Percentiles rank a stretch among this genome's conserved stretches.
These are phyloP conservation scores for Amphimallon solstitiale DNA, from an alignment of 2,888 invertebrate species.

Conservation along the genomic window DNA sequence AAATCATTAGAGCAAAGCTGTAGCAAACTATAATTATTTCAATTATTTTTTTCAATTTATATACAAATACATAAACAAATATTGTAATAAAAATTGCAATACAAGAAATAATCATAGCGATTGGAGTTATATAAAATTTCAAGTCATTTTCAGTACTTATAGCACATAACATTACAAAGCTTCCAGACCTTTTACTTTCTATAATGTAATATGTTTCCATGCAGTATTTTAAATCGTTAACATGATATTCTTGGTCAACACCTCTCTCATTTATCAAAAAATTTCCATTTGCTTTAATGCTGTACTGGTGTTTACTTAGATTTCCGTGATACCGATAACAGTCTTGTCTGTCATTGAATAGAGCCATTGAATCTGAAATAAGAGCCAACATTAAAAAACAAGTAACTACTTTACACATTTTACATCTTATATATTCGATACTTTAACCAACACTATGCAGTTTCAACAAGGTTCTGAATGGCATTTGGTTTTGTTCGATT, in stretches of 20 bases:
- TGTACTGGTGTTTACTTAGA: conserved; percentile 36
- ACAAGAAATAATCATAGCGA: conserved; percentile 15
- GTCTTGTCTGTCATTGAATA: conserved; percentile 36
- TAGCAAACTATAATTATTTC: conserved; percentile 34
- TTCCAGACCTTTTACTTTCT: background rate
- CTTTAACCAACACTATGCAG: no score
- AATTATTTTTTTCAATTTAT: conserved; percentile 29
- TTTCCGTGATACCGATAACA: conserved; percentile 36
- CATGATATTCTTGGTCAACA: conserved; percentile 32
- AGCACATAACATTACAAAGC: conserved; percentile 11
- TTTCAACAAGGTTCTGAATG: no score
- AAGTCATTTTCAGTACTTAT: conserved; percentile 14
- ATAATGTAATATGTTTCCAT: conserved; percentile 19
- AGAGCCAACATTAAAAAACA: background rate
- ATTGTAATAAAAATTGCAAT: conserved; percentile 27
- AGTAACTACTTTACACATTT: no score
- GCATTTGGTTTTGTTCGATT: no score
- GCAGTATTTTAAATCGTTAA: conserved; percentile 33
- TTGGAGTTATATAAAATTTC: conserved; percentile 16
- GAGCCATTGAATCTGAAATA: conserved; percentile 41
- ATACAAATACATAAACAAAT: conserved; percentile 14
- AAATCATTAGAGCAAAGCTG: conserved; percentile 21
- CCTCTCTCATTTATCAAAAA: conserved; percentile 37
- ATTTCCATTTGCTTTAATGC: conserved; percentile 42
- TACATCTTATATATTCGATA: no score